A percentile compares a stretch with the other conserved stretches of the same genome.
Conservation (phyloP, 1,140 invertebrate genomes). For the Ganaspis sp. region DNA sequence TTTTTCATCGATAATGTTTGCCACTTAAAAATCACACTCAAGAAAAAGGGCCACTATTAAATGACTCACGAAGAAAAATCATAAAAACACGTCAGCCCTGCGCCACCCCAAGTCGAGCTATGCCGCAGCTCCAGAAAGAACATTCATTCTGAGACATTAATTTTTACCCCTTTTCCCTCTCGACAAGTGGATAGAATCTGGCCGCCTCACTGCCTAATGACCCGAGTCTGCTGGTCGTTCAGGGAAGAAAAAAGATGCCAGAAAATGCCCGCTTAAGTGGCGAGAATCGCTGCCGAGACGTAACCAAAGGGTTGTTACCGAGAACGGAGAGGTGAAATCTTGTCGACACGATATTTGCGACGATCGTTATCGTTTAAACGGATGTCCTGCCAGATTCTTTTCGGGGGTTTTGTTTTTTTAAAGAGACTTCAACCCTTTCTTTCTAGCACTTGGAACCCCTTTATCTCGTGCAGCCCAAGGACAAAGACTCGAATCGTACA, state of each 20-base stretch:
- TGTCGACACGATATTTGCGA: slow-evolving; percentile 33
- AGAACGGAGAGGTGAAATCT: slow-evolving; percentile 23
- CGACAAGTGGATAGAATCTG: slow-evolving; percentile 52
- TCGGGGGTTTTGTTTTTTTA: slow-evolving; percentile 36
- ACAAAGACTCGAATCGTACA: slow-evolving; percentile 60
- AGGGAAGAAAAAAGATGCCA: slow-evolving; percentile 28
- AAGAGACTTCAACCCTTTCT: slow-evolving; percentile 38
- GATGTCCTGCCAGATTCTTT: slow-evolving; percentile 38
- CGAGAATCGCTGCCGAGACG: slow-evolving; percentile 55
- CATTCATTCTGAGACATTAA: slow-evolving; percentile 77
- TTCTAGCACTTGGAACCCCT: slow-evolving; percentile 41
- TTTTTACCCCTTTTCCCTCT: slow-evolving; percentile 73
- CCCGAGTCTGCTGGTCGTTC: slow-evolving; percentile 57
- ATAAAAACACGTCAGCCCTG: slow-evolving; percentile 64
- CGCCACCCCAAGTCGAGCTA: slow-evolving; percentile 52
- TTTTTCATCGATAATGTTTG: slow-evolving; percentile 16
- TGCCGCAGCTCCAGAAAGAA: slow-evolving; percentile 58
- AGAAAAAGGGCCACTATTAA: slow-evolving; percentile 47
- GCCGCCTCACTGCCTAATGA: slow-evolving; percentile 71
- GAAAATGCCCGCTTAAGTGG: slow-evolving; percentile 68
- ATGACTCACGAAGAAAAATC: slow-evolving; percentile 73
- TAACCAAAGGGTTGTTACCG: slow-evolving; percentile 49
- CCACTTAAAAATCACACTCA: neutral
- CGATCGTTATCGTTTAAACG: slow-evolving; percentile 61
- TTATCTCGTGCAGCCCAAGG: slow-evolving; percentile 46